Conservation (phyloP, 2,113 vertebrate genomes). For the Antidorcas marsupialis region DNA sequence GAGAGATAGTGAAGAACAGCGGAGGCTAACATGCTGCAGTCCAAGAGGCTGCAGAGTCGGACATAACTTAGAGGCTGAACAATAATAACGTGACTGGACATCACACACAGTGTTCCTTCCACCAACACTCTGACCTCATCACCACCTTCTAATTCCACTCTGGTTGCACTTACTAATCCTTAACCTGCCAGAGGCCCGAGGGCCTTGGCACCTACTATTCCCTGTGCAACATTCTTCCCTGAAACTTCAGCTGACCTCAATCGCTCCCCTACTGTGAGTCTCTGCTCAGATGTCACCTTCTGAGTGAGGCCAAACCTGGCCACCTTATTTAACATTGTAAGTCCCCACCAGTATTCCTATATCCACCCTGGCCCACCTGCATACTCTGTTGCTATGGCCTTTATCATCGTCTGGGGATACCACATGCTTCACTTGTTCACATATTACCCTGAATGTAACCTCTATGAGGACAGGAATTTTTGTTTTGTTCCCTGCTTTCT, state of each 20-base stretch:
- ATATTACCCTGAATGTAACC: background rate
- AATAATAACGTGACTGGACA: background rate
- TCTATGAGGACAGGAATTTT: background rate
- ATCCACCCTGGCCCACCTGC: accelerated
- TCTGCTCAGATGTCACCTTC: background rate
- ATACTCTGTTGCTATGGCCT: background rate
- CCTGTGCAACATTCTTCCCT: background rate
- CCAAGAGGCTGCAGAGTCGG: background rate
- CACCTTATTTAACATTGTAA: background rate
- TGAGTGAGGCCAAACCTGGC: background rate
- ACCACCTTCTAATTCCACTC: background rate
- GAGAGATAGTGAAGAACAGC: background rate
- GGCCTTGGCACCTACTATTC: background rate
- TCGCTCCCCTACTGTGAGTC: background rate
- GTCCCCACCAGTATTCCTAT: no score
- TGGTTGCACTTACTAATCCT: background rate
- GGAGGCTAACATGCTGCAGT: background rate
- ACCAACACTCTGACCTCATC: background rate
- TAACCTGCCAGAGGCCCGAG: background rate
- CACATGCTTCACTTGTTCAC: no score
- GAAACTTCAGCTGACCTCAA: background rate
- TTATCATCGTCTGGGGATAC: background rate
- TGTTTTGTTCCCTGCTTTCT: background rate
- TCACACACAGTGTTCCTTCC: background rate
- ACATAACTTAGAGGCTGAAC: background rate